Percentiles rank a stretch among this genome's conserved stretches.
Evolutionary conservation across 2,888 invertebrate species (phyloP).

Genomic region (Eustalomyia histrio): DNA sequence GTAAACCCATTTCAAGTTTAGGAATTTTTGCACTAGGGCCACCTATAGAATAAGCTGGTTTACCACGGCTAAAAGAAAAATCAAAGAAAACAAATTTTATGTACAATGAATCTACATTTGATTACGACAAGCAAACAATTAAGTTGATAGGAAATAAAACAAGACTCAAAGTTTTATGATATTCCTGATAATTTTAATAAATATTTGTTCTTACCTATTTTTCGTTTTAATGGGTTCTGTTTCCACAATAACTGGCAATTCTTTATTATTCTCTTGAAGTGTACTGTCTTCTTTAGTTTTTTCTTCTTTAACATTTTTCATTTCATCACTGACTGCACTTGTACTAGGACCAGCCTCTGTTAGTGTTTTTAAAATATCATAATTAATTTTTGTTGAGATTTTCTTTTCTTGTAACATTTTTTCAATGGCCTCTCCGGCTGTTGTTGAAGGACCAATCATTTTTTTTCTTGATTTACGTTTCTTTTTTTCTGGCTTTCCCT

Average conservation of each 20-base stretch:
- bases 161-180: too few relatives aligned
- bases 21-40: conserved; percentile 73
- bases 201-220: conserved; percentile 58
- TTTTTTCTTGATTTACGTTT: conserved; percentile 85
- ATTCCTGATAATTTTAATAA: neutral
- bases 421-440: conserved; percentile 94
- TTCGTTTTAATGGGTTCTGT: conserved; percentile 68
- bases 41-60: conserved; percentile 71
- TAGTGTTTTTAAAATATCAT: conserved; percentile 94
- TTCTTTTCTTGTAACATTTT: conserved; percentile 97
- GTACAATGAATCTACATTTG: too few relatives aligned
- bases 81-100: neutral
- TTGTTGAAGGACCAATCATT: conserved; percentile 83
- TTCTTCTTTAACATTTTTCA: conserved; percentile 35
- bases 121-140: too few relatives aligned
- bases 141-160: too few relatives aligned
- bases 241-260: conserved; percentile 70
- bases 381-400: conserved; percentile 98
- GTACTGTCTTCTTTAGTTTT: conserved; percentile 44
- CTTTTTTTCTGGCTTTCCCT: conserved; percentile 92
- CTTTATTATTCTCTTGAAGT: conserved; percentile 65
- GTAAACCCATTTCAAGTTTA: conserved; percentile 73
- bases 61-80: conserved; percentile 66
- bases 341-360: conserved; percentile 70
- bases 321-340: conserved; percentile 51